Evolutionary conservation across 2,888 invertebrate species (phyloP).

Genomic region (Atrina japonica): DNA sequence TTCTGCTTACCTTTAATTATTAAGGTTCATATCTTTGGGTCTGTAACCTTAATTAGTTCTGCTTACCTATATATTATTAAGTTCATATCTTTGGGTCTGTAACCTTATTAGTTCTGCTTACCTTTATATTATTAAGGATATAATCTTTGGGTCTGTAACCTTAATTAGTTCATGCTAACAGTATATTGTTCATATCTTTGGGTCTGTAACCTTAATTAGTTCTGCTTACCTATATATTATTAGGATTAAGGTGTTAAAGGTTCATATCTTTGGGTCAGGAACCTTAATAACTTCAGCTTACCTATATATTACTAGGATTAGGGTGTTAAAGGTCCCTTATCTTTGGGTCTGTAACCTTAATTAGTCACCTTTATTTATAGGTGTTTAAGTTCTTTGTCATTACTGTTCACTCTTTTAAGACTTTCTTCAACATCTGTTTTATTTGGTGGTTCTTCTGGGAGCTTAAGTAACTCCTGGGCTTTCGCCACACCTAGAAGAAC

Average conservation of each 20-base stretch:
- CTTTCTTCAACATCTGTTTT: conserved; percentile 96
- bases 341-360: no score
- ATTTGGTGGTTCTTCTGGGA: conserved; percentile 97
- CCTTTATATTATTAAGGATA: not conserved
- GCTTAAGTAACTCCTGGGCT: conserved; percentile 93
- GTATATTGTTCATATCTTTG: no score
- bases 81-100: no score
- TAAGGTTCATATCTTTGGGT: conserved; percentile 88
- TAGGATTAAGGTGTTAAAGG: no score
- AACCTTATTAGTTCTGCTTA: not conserved
- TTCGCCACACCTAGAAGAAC: conserved; percentile 89
- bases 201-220: no score
- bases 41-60: not conserved
- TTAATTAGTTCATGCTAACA: conserved; percentile 40
- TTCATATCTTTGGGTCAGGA: no score
- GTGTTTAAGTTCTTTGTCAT: conserved; percentile 86
- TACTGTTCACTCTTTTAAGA: conserved; percentile 90
- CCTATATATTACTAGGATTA: no score
- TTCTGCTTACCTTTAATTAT: conserved; percentile 94
- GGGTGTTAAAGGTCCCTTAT: no score
- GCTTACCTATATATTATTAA: no score
- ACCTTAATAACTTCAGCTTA: no score
- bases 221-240: conserved; percentile 77
- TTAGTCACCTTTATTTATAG: no score
- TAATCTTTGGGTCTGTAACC: not conserved